phyloP scores from a whole-genome alignment of 2,797 vertebrate genomes.

The Fistularia commersonii region DNA sequence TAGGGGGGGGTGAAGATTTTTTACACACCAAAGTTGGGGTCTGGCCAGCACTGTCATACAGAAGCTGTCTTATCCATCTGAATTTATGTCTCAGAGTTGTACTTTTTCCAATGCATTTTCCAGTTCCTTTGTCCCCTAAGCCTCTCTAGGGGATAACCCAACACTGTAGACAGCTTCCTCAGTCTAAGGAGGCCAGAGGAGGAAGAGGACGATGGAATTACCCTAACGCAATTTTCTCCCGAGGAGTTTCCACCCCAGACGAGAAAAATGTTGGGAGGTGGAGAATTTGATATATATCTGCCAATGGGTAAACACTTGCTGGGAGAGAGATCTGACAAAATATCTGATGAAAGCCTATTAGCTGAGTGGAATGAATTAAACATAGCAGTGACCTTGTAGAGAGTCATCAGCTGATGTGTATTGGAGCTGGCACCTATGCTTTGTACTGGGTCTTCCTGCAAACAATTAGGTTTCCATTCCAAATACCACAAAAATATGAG shows the following conservation, averaged over 20 bases:
- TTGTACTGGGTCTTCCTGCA: neutral
- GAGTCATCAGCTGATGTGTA: slow-evolving; percentile 9
- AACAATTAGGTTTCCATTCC: slow-evolving; percentile 6
- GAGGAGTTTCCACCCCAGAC: slow-evolving; percentile 26
- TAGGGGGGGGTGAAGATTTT: slow-evolving; percentile 21
- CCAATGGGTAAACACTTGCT: neutral
- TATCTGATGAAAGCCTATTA: slow-evolving; percentile 5
- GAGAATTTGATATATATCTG: slow-evolving; percentile 19
- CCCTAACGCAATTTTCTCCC: slow-evolving; percentile 2
- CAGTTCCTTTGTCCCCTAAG: slow-evolving; percentile 14
- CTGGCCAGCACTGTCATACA: slow-evolving; percentile 11
- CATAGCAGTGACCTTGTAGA: slow-evolving; percentile 2
- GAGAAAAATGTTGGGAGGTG: slow-evolving; percentile 7
- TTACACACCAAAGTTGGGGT: slow-evolving; percentile 20
- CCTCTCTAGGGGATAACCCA: slow-evolving; percentile 30
- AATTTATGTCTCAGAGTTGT: slow-evolving; percentile 7
- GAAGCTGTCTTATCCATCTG: slow-evolving; percentile 13
- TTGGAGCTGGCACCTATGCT: slow-evolving; percentile 17
- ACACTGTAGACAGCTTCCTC: slow-evolving; percentile 30
- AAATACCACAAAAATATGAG: slow-evolving; percentile 19
- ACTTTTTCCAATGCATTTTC: slow-evolving; percentile 16
- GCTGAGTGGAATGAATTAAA: neutral
- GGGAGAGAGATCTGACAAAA: neutral
- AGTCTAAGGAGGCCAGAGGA: slow-evolving; percentile 32
- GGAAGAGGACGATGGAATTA: slow-evolving; percentile 55